phyloP scores from a whole-genome alignment of 2,113 vertebrate genomes.

The Cyphomyrus plagiostoma region DNA sequence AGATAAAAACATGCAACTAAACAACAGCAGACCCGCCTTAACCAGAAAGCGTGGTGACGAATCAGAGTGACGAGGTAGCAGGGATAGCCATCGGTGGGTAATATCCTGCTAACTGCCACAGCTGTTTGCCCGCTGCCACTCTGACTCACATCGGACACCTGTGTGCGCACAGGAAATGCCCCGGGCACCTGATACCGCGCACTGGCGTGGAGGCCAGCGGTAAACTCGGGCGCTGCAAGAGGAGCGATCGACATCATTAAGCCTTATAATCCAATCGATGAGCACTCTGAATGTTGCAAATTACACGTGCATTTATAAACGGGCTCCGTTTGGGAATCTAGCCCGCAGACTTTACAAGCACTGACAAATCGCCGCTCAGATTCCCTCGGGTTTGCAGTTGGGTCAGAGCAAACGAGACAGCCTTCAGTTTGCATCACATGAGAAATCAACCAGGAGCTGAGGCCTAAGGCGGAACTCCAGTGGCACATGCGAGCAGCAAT shows the following conservation, averaged over 20 bases:
- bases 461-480: not conserved
- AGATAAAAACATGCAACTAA: not conserved
- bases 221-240: not conserved
- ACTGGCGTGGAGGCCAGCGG: not conserved
- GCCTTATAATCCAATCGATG: not conserved
- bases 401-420: not conserved
- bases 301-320: not conserved
- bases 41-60: not conserved
- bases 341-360: not conserved
- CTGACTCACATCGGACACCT: not conserved
- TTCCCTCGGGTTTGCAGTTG: not conserved
- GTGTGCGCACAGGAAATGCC: not conserved
- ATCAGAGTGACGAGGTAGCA: not conserved
- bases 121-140: not conserved
- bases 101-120: not conserved
- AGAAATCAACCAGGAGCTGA: not conserved
- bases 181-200: not conserved
- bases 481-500: not conserved
- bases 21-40: not conserved
- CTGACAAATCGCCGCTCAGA: not conserved
- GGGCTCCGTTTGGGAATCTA: not conserved
- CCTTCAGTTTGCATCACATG: not conserved
- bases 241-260: not conserved
- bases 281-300: not conserved
- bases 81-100: not conserved